These are phyloP conservation scores for Leptobrachium leishanense DNA, from an alignment of 2,113 vertebrate genomes.

Conservation along the genomic window DNA sequence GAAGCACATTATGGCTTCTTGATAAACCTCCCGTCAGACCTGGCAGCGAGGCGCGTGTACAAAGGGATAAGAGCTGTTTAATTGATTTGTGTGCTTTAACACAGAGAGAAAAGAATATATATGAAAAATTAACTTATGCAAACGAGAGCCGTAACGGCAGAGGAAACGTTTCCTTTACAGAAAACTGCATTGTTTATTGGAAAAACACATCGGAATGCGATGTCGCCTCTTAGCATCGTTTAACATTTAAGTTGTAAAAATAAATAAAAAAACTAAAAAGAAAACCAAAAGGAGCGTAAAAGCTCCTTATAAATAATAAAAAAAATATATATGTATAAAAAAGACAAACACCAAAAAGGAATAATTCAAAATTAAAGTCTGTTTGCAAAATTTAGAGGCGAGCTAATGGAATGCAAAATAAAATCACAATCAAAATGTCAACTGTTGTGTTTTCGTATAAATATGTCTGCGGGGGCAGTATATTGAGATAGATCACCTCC, in stretches of 20 bases:
- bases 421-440: conserved; percentile 16
- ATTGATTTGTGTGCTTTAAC: conserved; percentile 11
- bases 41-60: neutral
- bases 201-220: neutral
- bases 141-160: neutral
- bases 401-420: neutral
- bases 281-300: neutral
- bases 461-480: neutral
- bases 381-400: conserved; percentile 1
- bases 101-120: conserved; percentile 1
- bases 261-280: neutral
- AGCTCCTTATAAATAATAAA: neutral
- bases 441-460: conserved; percentile 4
- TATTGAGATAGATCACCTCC: neutral
- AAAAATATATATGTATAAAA: no score
- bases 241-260: neutral
- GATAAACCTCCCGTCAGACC: neutral
- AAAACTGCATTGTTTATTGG: conserved; percentile 17
- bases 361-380: conserved; percentile 1
- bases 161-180: neutral
- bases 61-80: conserved; percentile 11
- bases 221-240: conserved; percentile 5
- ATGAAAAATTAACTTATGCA: conserved; percentile 7
- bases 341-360: neutral
- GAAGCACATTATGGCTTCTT: neutral